phyloP scores from a whole-genome alignment of 1,140 invertebrate genomes.

The Microplitis mediator region DNA sequence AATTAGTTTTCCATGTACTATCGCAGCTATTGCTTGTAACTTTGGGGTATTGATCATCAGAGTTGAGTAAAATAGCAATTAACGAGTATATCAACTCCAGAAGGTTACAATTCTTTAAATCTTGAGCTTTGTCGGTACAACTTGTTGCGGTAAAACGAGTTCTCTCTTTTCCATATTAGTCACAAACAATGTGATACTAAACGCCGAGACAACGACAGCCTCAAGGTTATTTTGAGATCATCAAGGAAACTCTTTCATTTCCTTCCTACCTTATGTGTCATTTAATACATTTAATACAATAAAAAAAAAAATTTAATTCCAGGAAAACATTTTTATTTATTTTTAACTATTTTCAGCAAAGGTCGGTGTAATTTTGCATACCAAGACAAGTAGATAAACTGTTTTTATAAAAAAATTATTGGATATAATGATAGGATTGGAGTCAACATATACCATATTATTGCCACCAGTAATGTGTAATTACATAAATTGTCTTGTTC shows the following conservation, averaged over 20 bases:
- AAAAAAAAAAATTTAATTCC: not conserved
- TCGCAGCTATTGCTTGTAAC: no score
- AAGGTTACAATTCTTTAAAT: conserved; percentile 31
- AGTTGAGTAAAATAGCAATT: not conserved
- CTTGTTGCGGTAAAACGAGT: conserved; percentile 39
- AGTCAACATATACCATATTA: conserved; percentile 25
- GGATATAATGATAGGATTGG: conserved; percentile 36
- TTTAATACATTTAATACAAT: not conserved
- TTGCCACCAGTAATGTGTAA: conserved; percentile 41
- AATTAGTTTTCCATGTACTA: not conserved
- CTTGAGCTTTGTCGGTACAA: conserved; percentile 27
- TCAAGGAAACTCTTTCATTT: conserved; percentile 7
- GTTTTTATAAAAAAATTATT: not conserved
- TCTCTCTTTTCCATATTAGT: conserved; percentile 42
- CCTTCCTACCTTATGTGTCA: not conserved
- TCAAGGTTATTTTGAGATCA: conserved; percentile 21
- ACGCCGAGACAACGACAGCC: conserved; percentile 24
- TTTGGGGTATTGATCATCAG: no score
- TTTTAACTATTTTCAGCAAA: not conserved
- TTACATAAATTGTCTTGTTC: conserved; percentile 39
- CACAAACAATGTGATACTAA: conserved; percentile 44
- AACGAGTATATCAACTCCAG: not conserved
- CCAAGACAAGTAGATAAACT: not conserved
- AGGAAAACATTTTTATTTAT: not conserved
- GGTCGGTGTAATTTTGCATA: not conserved